These are phyloP conservation scores for Clarias fuscus DNA, from an alignment of 2,797 vertebrate species.

Conservation along the genomic window DNA sequence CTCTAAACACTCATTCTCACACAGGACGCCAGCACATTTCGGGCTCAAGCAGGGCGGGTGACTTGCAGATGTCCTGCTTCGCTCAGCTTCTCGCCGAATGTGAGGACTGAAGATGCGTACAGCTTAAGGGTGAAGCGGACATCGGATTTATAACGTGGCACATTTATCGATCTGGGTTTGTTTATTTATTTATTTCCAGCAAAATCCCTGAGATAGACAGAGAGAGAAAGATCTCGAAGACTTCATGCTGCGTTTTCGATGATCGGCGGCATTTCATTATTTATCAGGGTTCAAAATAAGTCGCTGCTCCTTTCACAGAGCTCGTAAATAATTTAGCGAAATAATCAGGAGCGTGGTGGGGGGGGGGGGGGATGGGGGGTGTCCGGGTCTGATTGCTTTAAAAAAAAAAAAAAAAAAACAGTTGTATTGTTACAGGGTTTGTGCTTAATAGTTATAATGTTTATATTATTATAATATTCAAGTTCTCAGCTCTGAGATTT, in stretches of 20 bases:
- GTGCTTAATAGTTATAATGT: conserved; percentile 35
- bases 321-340: conserved; percentile 2
- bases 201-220: conserved; percentile 55
- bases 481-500: background rate
- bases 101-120: background rate
- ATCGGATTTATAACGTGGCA: background rate
- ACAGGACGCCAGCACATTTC: background rate
- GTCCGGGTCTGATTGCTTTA: background rate
- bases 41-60: background rate
- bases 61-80: background rate
- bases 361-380: too few relatives aligned
- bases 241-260: background rate
- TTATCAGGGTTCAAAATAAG: conserved; percentile 8
- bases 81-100: background rate
- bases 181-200: background rate
- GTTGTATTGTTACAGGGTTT: background rate
- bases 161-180: background rate
- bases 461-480: too few relatives aligned
- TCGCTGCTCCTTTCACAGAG: background rate
- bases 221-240: background rate
- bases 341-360: background rate
- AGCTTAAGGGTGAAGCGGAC: background rate
- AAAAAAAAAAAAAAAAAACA: background rate
- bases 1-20: background rate
- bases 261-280: conserved; percentile 27